These are phyloP conservation scores for Scaptomyza caliginosa DNA, from an alignment of 2,888 invertebrate species.

Conservation along the genomic window DNA sequence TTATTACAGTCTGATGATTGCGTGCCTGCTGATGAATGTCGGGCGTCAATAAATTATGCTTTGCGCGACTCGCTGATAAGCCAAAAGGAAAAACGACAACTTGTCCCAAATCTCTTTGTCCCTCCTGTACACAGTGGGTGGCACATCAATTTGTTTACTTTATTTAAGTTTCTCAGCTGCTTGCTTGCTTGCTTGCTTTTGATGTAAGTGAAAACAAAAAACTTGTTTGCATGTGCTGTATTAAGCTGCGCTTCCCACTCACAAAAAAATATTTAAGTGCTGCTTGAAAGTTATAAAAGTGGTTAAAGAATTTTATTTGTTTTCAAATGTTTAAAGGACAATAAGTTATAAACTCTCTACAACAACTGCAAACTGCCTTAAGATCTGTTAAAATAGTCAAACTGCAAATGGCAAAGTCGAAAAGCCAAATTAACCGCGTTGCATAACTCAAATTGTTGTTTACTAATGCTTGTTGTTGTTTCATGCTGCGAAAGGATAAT, in stretches of 20 bases:
- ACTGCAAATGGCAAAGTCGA: slow-evolving; percentile 4
- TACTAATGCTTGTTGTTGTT: background rate
- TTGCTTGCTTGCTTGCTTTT: too few relatives aligned
- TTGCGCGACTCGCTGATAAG: slow-evolving; percentile 46
- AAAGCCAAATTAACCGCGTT: slow-evolving; percentile 53
- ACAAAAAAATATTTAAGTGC: background rate
- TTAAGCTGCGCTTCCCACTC: too few relatives aligned
- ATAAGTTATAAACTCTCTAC: background rate
- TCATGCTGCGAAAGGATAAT: slow-evolving; percentile 21
- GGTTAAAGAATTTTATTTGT: background rate
- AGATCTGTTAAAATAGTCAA: slow-evolving; percentile 23
- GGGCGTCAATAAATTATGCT: slow-evolving; percentile 72
- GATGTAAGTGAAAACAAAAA: slow-evolving; percentile 32
- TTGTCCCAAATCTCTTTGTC: slow-evolving; percentile 4
- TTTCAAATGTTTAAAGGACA: background rate
- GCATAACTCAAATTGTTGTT: slow-evolving; percentile 63
- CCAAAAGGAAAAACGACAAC: slow-evolving; percentile 17
- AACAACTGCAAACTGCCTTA: slow-evolving; percentile 58
- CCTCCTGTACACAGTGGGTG: background rate
- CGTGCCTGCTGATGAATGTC: slow-evolving; percentile 67
- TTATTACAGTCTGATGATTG: slow-evolving; percentile 79
- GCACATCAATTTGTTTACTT: slow-evolving; percentile 73
- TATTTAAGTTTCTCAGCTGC: slow-evolving; percentile 67
- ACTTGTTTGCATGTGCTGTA: slow-evolving; percentile 46
- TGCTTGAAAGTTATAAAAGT: background rate